Evolutionary conservation across 2,797 vertebrate genomes (phyloP).

Genomic region (Buceros bicornis): DNA sequence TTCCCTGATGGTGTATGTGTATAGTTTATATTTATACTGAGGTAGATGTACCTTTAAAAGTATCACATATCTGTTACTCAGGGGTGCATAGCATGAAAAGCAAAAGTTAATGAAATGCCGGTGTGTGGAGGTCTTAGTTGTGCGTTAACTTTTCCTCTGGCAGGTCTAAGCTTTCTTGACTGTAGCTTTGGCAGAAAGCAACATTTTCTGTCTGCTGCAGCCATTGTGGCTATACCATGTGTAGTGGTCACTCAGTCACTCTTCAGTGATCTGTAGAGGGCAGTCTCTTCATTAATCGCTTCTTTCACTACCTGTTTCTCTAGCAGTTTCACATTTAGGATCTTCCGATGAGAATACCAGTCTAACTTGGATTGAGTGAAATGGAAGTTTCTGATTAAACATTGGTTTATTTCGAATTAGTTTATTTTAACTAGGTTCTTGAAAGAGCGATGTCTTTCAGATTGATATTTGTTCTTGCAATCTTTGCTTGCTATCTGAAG

Average conservation of each 20-base stretch:
- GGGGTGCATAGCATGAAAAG: neutral
- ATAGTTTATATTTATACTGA: neutral
- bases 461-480: neutral
- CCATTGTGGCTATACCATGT: fast-evolving
- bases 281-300: neutral
- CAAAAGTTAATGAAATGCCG: neutral
- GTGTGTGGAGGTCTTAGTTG: neutral
- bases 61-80: neutral
- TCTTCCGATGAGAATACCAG: neutral
- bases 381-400: neutral
- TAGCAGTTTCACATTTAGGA: neutral
- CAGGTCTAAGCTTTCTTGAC: neutral
- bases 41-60: neutral
- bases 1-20: neutral
- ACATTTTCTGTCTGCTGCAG: neutral
- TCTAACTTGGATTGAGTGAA: neutral
- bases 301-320: neutral
- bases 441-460: neutral
- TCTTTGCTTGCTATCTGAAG: neutral
- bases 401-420: neutral
- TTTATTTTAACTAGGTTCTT: neutral
- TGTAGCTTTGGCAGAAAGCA: neutral
- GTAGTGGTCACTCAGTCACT: neutral
- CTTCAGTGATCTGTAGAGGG: neutral
- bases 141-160: neutral